Evolutionary conservation across 1,140 invertebrate species (phyloP).

Genomic region (Lineus longissimus): DNA sequence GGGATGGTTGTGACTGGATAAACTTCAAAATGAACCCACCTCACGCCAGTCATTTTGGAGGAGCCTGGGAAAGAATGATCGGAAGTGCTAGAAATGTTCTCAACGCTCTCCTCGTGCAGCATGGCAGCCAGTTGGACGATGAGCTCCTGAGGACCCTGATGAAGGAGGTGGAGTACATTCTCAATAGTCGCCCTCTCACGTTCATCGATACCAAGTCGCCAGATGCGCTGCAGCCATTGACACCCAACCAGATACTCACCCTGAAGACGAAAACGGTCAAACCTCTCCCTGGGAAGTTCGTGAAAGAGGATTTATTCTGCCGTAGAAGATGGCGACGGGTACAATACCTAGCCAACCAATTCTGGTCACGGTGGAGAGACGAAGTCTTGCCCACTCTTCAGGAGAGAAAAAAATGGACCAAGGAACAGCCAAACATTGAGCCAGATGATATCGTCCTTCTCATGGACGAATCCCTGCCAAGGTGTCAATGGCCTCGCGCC

Average conservation of each 20-base stretch:
- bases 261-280: not conserved
- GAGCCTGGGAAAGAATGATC: constrained; percentile 8
- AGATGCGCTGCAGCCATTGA: not conserved
- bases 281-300: not conserved
- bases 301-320: constrained; percentile 6
- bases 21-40: constrained; percentile 3
- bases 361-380: constrained; percentile 21
- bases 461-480: constrained; percentile 5
- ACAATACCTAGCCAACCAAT: constrained; percentile 16
- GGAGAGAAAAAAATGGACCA: not conserved
- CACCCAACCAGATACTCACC: constrained; percentile 6
- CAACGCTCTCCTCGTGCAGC: not conserved
- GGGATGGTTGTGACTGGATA: constrained; percentile 10
- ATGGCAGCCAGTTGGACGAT: not conserved
- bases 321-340: constrained; percentile 14
- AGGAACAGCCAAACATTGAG: constrained; percentile 9
- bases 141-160: constrained; percentile 6
- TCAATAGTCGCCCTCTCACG: not conserved
- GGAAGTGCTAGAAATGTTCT: constrained; percentile 1
- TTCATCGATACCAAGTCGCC: not conserved
- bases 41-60: constrained; percentile 1
- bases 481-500: constrained; percentile 21
- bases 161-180: not conserved
- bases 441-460: constrained; percentile 20
- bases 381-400: constrained; percentile 11